Evolutionary conservation across 2,888 invertebrate species (phyloP), one percentile per base, ranked within the genome.

Genomic region (Parochlus steinenii): DNA sequence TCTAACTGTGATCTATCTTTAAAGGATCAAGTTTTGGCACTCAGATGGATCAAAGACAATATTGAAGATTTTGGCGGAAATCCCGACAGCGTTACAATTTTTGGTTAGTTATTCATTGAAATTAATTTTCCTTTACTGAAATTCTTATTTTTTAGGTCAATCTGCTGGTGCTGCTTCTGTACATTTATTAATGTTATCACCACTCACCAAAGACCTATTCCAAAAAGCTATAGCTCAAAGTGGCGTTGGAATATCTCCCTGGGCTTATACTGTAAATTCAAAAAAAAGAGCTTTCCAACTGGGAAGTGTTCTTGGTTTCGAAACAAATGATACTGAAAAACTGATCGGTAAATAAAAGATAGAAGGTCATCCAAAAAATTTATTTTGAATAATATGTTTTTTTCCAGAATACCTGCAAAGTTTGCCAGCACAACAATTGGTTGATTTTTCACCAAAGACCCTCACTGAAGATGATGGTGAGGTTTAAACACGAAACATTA

Each of bases 161-260:
- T n/a, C n/a, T n/a, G 71, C 71, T 5, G 71, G 71, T 5, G 69
- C 61, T 0, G 68, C 66, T 7, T 69, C 70, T 5, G 70, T 69
- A 1, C 69, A 71, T 44, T 56, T 68, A 23, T 61, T 69, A 39
- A 58, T 70, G 57, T 52, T 71, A 3, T 68, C 71, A 1, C 62
- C 66, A 2, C 52, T 61, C 16, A 64, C 66, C 3, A 54, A 61
- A 56, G 71, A 70, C 19, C 53, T 72, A n/a, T 71, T 72, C 48
- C 69, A 71, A 43, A 64, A 65, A 3, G 72, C 65, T 7, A 71
- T 72, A 32, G 67, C 71, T 0, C 64, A 71, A 48, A 71, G 71
- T 43, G 72, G 72, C 1, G 61, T 67, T 35, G 67, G 68, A 2
- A 44, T 69, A n/a, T 66, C 67, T 16, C 69, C 71, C 4, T 72